Base-by-base conservation (phyloP, 2,888 invertebrate species). In the Drosophila mimica region DNA sequence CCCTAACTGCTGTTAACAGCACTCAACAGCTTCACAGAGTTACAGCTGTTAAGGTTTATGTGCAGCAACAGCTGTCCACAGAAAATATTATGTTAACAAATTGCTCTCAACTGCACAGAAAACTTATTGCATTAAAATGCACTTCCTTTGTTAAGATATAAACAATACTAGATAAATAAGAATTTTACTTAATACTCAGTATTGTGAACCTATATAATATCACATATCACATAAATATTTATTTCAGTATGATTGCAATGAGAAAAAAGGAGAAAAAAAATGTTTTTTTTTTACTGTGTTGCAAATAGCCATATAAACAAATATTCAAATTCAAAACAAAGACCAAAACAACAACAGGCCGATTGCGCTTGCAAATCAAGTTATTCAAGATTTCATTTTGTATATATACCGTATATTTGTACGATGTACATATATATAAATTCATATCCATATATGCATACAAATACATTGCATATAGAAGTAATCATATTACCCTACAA, bases 291-390 rank as follows among this genome's bases (percentile, higher is more conserved):
- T n/a, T 13, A 20, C n/a, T 25, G n/a, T 9, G 30, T 36, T 38
- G 67, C 28, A 30, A 49, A 49, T 20, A 33, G 17, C 46, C 38
- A 43, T 36, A 67, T 62, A 60, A 61, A 28, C 9, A 30, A 31
- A 25, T 51, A 43, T 49, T 63, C 40, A 63, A 58, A 57, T 43
- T n/a, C 60, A 59, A 38, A 59, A 56, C 38, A n/a, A 17, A 56
- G 40, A 40, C 31, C 34, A 33, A 51, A 60, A 53, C 46, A 61
- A 61, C 48, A 56, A n/a, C 43, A 33, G 38, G 48, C 36, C 30
- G 38, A 58, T 51, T 54, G 62, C 69, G 83, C 78, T 71, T 46
- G 83, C 74, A 79, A 88, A 83, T 85, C 84, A 86, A 85, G 84
- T 85, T 85, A 70, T 58, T 56, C 84, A 83, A 86, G 81, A 84